Percentiles rank a stretch among this genome's conserved stretches.
phyloP scores from a whole-genome alignment of 2,888 invertebrate species.

The Torymus tubicola region DNA sequence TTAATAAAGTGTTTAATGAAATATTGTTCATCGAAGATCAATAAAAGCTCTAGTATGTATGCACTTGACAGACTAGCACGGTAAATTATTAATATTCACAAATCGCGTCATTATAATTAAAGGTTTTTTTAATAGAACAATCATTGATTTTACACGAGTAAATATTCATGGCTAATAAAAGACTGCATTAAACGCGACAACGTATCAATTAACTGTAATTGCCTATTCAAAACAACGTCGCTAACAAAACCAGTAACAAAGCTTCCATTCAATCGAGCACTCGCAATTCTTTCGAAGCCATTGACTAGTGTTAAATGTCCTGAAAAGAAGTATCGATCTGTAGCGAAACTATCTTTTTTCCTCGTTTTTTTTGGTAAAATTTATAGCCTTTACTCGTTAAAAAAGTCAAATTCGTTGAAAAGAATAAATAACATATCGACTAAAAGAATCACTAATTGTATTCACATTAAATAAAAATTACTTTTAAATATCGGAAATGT shows the following conservation, averaged over 20 bases:
- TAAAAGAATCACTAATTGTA: too few relatives aligned
- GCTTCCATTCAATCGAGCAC: conserved; percentile 3
- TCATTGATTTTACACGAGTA: background rate
- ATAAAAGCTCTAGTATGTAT: background rate
- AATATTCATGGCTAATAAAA: conserved; percentile 17
- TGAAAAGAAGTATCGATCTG: background rate
- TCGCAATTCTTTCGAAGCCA: too few relatives aligned
- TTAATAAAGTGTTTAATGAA: too few relatives aligned
- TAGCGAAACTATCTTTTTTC: background rate
- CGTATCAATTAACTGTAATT: conserved; percentile 34
- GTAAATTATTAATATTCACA: background rate
- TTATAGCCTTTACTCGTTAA: background rate
- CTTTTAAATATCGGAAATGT: too few relatives aligned
- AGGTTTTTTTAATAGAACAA: background rate
- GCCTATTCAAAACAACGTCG: conserved; percentile 21
- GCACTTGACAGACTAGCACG: background rate
- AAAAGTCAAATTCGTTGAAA: too few relatives aligned
- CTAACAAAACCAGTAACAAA: background rate
- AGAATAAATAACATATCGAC: too few relatives aligned
- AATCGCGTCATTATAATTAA: background rate
- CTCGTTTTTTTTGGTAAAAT: background rate
- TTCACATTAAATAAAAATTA: too few relatives aligned
- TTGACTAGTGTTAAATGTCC: too few relatives aligned
- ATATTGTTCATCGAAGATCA: too few relatives aligned
- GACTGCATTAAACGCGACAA: conserved; percentile 4